Evolutionary conservation across 2,113 vertebrate genomes (phyloP), one percentile per base, ranked within the genome.

Genomic region (Carassius carassius): DNA sequence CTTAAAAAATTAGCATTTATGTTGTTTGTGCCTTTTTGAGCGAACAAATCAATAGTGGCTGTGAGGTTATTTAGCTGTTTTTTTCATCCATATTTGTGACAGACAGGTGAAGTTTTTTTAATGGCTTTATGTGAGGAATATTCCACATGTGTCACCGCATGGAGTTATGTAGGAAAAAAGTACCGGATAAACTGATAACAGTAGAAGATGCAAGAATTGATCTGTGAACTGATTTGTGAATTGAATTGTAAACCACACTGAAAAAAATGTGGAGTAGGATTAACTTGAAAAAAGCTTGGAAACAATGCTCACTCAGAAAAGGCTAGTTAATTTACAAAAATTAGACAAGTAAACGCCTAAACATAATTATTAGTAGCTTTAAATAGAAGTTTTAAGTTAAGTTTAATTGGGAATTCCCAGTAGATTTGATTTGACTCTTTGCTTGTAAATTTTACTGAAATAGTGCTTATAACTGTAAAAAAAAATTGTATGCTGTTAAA

Each of bases 11-110:
- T 37, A 6, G 3, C 19, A 9, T 67, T 17, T 17, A 69, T 1
- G 16, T 17, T 17, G 14, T 69, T 69, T 1, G 9, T 72, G 19
- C 17, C 67, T 5, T 6, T 41, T 41, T 41, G 67, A 41, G 21
- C 9, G 6, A 37, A 12, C 9, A 32, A 32, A 32, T 19, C n/a
- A 72, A 72, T 72, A 72, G 35, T 5, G 69, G 35, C 35, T 3
- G 35, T 70, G 69, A 72, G 69, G n/a, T 72, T 70, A 11, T 70
- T 21, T 21, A 37, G 67, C 67, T 19, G 65, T 35, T 37, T 70
- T 62, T 41, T 41, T 70, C 21, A 60, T n/a, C 10, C 35, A 41
- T 72, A 1, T 72, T 21, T 41, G 35, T n/a, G 35, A 41, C 67
- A 70, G 67, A 41, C 32, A 37, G 67, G 32, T 37, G 32, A 69